These are phyloP conservation scores for Chelmon rostratus DNA, from an alignment of 2,797 vertebrate species.

Conservation along the genomic window DNA sequence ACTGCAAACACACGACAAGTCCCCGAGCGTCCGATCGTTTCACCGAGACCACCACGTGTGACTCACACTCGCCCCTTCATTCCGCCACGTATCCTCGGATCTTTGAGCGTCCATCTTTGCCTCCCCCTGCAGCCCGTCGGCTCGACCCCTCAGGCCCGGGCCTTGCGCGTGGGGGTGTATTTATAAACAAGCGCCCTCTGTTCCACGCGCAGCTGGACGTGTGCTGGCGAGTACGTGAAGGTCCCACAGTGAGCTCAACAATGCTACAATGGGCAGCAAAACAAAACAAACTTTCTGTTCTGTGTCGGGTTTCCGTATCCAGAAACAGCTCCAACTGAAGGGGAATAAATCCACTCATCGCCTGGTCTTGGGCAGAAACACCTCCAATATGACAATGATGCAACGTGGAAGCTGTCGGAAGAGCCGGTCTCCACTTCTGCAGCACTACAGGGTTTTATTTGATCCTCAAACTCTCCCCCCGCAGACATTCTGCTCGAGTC, in stretches of 20 bases:
- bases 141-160: slow-evolving; percentile 46
- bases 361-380: slow-evolving; percentile 55
- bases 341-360: slow-evolving; percentile 32
- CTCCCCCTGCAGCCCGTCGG: slow-evolving; percentile 28
- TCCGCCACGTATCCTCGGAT: slow-evolving; percentile 46
- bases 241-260: slow-evolving; percentile 75
- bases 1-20: background rate
- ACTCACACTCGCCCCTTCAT: slow-evolving; percentile 58
- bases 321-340: slow-evolving; percentile 74
- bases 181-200: slow-evolving; percentile 72
- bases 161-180: slow-evolving; percentile 60
- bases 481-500: background rate
- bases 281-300: slow-evolving; percentile 60
- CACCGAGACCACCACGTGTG: background rate
- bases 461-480: background rate
- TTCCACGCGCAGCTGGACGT: slow-evolving; percentile 66
- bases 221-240: slow-evolving; percentile 72
- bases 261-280: slow-evolving; percentile 74
- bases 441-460: background rate
- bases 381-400: slow-evolving; percentile 21
- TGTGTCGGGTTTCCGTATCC: slow-evolving; percentile 67
- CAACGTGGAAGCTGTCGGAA: slow-evolving; percentile 55
- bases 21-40: background rate
- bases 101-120: slow-evolving; percentile 69
- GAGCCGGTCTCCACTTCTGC: background rate